Evolutionary conservation across 30 jellyfish, hydroid and myxozoan species (phyloP), one percentile per base, ranked within the genome.

Genomic region (Pseudorhiza aurosa): DNA sequence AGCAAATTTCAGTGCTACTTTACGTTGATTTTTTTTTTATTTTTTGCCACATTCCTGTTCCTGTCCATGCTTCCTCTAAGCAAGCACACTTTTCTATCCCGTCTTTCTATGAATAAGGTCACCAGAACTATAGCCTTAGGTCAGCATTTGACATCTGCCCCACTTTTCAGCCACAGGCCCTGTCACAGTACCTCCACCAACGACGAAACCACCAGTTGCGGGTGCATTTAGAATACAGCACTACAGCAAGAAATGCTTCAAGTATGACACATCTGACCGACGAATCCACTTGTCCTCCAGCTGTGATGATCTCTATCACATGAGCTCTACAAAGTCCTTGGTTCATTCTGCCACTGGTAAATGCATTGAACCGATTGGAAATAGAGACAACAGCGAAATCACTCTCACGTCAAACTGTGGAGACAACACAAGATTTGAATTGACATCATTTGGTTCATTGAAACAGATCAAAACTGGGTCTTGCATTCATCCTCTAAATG

Each of bases 171-270:
- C n/a, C n/a, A n/a, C n/a, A n/a, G n/a, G n/a, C n/a, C n/a, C n/a
- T n/a, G n/a, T n/a, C n/a, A n/a, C n/a, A n/a, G n/a, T n/a, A 51
- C 8, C 67, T 51, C 67, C 74, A 25, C 24, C 63, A 15, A 44
- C 72, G 14, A 46, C 71, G 4, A 46, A 21, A 24, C 85, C 85
- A 4, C 85, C 85, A 10, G 53, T 49, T 4, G 72, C 47, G 28
- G 72, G 72, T 24, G 8, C 36, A 36, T 75, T 75, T 55, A 33
- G 51, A 75, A 39, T 75, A 3, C 87, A 59, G 5, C 87, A 75
- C 46, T 75, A 31, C 67, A 59, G 77, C 77, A 56, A 75, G 53
- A 75, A 56, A 53, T 75, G 87, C 68, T 75, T 75, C 75, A 75
- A 75, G 19, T 58, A 4, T 55, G 68, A 75, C 24, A 53, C 46